Evolutionary conservation across 2,888 invertebrate species (phyloP).

Genomic region (Sclerodermus sp.): DNA sequence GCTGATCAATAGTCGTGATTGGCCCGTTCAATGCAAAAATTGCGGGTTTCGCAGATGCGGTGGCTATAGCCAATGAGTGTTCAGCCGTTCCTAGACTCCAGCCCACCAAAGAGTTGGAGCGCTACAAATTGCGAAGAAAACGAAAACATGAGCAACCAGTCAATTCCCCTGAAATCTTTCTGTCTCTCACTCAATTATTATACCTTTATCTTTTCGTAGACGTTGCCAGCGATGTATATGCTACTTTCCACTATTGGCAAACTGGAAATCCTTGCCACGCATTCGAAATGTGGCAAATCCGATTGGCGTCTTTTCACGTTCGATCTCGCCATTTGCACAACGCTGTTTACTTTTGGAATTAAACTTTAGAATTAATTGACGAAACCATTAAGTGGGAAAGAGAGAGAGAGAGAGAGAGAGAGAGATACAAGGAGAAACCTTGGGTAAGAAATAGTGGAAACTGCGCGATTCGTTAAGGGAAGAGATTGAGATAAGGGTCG

Average conservation of each 20-base stretch:
- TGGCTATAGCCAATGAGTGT: constrained; percentile 70
- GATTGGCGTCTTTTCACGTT: constrained; percentile 38
- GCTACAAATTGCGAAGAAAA: constrained; percentile 57
- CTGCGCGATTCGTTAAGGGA: too few species aligned
- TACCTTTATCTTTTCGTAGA: constrained; percentile 79
- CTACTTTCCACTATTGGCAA: constrained; percentile 84
- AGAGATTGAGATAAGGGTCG: too few species aligned
- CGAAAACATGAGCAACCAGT: too few species aligned
- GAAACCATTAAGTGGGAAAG: too few species aligned
- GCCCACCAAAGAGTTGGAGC: constrained; percentile 70
- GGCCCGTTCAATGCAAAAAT: constrained; percentile 69
- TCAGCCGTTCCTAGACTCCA: constrained; percentile 80
- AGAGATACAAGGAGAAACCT: too few species aligned
- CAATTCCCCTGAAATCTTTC: background rate
- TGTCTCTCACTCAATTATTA: too few species aligned
- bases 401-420: too few species aligned
- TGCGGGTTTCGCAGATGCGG: constrained; percentile 73
- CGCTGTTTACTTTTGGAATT: too few species aligned
- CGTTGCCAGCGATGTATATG: constrained; percentile 71
- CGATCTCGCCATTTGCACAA: constrained; percentile 37
- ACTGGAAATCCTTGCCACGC: constrained; percentile 73
- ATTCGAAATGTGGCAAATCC: constrained; percentile 66
- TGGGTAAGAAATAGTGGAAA: too few species aligned
- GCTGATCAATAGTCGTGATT: constrained; percentile 70
- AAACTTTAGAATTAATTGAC: too few species aligned